Evolutionary conservation across 2,888 invertebrate genomes (phyloP).

Genomic region (Euproctis similis): DNA sequence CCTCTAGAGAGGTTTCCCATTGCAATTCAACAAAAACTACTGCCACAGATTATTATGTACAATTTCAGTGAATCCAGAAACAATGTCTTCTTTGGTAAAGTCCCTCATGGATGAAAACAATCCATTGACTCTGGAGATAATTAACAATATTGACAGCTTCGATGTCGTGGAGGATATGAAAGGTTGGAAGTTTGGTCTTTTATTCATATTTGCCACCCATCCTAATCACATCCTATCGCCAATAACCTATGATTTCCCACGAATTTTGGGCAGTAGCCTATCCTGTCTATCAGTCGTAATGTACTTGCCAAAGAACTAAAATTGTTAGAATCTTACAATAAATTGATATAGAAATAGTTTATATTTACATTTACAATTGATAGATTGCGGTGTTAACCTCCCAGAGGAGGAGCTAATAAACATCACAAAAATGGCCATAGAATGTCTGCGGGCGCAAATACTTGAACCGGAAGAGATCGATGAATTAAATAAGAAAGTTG

Average conservation of each 20-base stretch:
- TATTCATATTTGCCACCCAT: no score
- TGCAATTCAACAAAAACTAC: no score
- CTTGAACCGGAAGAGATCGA: slow-evolving; percentile 35
- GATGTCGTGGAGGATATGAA: slow-evolving; percentile 47
- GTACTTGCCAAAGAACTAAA: no score
- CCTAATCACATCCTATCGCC: no score
- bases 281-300: no score
- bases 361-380: no score
- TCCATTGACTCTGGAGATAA: slow-evolving; percentile 36
- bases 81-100: slow-evolving; percentile 56
- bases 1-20: no score
- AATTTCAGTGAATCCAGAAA: slow-evolving; percentile 47
- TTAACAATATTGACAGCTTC: slow-evolving; percentile 35
- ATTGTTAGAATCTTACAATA: no score
- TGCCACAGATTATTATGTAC: no score
- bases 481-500: slow-evolving; percentile 33
- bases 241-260: no score
- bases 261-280: no score
- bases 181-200: slow-evolving; percentile 39
- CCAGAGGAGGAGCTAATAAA: slow-evolving; percentile 36
- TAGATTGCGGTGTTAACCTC: slow-evolving; percentile 48
- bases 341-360: no score
- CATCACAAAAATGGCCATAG: slow-evolving; percentile 36
- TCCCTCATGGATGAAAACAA: slow-evolving; percentile 42
- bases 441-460: slow-evolving; percentile 50